These are phyloP conservation scores for Cyanistes caeruleus DNA, from an alignment of 2,113 vertebrate genomes.

Conservation along the genomic window DNA sequence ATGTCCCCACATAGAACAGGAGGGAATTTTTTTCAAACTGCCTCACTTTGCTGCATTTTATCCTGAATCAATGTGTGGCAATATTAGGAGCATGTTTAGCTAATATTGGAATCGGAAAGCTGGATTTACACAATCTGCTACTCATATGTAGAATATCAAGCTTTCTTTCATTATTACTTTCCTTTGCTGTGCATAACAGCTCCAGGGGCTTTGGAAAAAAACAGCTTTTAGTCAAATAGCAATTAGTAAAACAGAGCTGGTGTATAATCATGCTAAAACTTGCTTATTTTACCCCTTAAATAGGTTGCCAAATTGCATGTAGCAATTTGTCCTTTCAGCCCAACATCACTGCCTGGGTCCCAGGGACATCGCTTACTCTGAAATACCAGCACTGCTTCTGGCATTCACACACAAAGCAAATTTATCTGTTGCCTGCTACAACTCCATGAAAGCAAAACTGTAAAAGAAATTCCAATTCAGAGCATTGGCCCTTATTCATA, in stretches of 20 bases:
- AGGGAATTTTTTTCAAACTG: not conserved
- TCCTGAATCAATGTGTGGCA: not conserved
- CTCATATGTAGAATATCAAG: not conserved
- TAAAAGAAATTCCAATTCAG: not conserved
- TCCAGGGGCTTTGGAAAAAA: not conserved
- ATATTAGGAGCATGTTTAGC: not conserved
- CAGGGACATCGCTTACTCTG: not conserved
- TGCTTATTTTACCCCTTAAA: not conserved
- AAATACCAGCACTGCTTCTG: not conserved
- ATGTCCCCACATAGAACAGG: not conserved
- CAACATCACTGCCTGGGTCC: not conserved
- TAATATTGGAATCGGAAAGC: not conserved
- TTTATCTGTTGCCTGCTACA: not conserved
- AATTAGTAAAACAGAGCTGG: constrained; percentile 15
- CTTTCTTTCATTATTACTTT: not conserved
- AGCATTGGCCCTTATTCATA: not conserved
- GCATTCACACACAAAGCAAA: not conserved
- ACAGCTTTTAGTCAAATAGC: not conserved
- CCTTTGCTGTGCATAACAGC: not conserved
- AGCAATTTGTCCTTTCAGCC: not conserved
- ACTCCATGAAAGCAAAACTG: not conserved
- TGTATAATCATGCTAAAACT: not conserved
- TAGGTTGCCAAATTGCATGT: not conserved
- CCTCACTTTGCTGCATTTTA: not conserved
- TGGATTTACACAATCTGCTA: not conserved